phyloP scores from a whole-genome alignment of 2,888 invertebrate genomes.

The Tachina grossa region DNA sequence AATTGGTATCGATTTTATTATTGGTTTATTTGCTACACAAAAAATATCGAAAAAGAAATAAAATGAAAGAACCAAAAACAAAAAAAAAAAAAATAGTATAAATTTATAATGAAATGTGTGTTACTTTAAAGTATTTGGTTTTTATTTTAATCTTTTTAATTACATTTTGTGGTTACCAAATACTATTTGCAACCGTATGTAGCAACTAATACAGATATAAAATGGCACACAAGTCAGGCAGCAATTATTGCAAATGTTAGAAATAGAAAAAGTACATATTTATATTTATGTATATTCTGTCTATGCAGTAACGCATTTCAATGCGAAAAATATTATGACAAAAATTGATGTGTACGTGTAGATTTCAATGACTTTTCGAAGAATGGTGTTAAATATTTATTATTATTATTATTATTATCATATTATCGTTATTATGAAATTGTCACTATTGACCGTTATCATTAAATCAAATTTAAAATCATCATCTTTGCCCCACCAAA shows the following conservation, averaged over 20 bases:
- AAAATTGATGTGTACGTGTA: neutral
- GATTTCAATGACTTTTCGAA: conserved; percentile 8
- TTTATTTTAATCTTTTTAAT: conserved; percentile 61
- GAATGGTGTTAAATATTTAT: conserved; percentile 7
- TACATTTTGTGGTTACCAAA: conserved; percentile 64
- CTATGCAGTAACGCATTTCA: neutral
- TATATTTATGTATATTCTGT: neutral
- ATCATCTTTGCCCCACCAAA: neutral
- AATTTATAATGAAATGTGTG: conserved; percentile 58
- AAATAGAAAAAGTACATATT: neutral
- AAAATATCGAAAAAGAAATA: conserved; percentile 7
- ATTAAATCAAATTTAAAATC: conserved; percentile 40
- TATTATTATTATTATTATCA: conserved; percentile 17
- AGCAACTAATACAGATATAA: neutral
- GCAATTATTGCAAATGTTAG: neutral
- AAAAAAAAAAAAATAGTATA: neutral
- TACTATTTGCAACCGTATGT: conserved; percentile 42
- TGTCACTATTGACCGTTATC: conserved; percentile 17
- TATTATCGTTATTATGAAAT: conserved; percentile 27
- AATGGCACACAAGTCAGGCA: neutral
- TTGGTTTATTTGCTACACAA: conserved; percentile 24
- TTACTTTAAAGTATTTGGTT: conserved; percentile 50
- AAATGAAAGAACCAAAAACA: neutral
- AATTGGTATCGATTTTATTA: conserved; percentile 58
- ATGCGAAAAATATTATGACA: neutral